phyloP scores from a whole-genome alignment of 2,888 invertebrate genomes.

The Limnephilus marmoratus region DNA sequence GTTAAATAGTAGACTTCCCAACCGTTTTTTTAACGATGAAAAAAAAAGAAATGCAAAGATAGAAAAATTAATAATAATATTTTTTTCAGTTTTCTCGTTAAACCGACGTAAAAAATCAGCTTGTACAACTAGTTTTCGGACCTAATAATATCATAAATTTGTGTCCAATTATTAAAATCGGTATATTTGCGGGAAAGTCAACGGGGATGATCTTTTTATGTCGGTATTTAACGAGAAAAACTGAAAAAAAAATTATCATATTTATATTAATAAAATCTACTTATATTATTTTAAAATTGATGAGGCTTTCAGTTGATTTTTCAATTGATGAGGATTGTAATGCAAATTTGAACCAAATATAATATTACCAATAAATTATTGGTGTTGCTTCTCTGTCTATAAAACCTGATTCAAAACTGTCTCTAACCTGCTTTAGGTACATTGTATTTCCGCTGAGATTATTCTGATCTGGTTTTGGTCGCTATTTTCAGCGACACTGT shows the following conservation, averaged over 20 bases:
- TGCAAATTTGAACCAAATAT: background rate
- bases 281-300: background rate
- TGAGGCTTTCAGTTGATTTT: background rate
- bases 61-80: too few relatives aligned
- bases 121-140: too few relatives aligned
- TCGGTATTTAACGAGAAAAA: background rate
- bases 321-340: background rate
- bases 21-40: too few relatives aligned
- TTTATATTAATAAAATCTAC: background rate
- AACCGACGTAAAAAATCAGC: too few relatives aligned
- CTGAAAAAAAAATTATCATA: background rate
- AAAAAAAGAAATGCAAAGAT: too few relatives aligned
- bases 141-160: background rate
- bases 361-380: background rate
- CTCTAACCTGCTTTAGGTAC: background rate
- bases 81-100: too few relatives aligned
- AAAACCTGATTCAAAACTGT: constrained; percentile 11
- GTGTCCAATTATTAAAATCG: background rate
- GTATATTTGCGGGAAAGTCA: background rate
- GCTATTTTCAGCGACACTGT: background rate
- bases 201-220: background rate
- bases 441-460: background rate
- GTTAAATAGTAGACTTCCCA: too few relatives aligned
- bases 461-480: background rate
- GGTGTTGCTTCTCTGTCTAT: background rate